Conservation (phyloP, 2,113 vertebrate genomes). For the Microcebus griseorufus region DNA sequence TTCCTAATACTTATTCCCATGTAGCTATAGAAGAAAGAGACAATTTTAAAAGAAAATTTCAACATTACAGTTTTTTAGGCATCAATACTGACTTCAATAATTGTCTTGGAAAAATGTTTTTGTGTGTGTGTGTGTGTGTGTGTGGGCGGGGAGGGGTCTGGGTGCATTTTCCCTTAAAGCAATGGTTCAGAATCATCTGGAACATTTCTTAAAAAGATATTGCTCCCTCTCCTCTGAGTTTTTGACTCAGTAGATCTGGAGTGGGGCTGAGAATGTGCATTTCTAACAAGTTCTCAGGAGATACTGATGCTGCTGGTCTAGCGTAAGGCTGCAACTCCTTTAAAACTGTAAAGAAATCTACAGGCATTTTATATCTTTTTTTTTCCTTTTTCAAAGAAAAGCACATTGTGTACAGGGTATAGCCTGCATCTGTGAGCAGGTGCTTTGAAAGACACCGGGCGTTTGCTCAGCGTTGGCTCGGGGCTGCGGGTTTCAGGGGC, state of each 20-base stretch:
- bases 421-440: background rate
- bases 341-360: background rate
- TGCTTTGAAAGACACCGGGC: rapidly evolving
- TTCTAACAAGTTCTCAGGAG: background rate
- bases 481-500: rapidly evolving
- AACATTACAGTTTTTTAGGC: no score
- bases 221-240: background rate
- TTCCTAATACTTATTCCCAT: no score
- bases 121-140: no score
- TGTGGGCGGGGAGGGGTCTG: no score
- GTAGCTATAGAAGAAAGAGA: no score
- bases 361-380: background rate
- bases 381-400: background rate
- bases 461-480: rapidly evolving
- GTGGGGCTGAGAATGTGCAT: background rate
- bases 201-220: no score
- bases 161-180: no score
- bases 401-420: rapidly evolving
- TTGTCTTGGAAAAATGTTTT: no score
- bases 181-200: no score
- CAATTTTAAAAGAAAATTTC: no score
- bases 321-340: background rate
- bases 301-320: background rate
- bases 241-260: background rate
- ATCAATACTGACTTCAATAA: no score